Base-by-base conservation (phyloP, 2,888 invertebrate species). In the Watsonalla binaria region DNA sequence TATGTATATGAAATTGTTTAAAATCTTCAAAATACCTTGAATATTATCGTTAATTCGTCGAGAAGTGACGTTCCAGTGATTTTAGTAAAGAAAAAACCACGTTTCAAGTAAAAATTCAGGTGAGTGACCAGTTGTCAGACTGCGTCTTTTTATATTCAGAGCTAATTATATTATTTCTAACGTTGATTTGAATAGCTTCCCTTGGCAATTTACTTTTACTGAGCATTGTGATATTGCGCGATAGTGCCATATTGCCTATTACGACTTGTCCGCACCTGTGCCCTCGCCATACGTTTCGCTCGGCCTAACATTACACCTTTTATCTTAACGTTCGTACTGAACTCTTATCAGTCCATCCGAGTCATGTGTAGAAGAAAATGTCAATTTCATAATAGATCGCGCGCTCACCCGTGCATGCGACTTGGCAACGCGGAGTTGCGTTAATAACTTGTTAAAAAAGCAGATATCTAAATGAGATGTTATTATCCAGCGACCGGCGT, bases 1-100 rank as follows among this genome's bases (percentile, higher is more conserved):
- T 89, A 87, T 90, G 86, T 84, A 86, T 72, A 82, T 88, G 65
- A 90, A 86, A 86, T 82, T 83, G 71, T 87, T 82, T 68, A 87
- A 86, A 86, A 87, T 84, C 74, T 83, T 89, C 65, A 90, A 90
- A 88, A 90, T 90, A 86, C 88, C 89, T 77, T 89, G 85, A 80
- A 82, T 79, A 74, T 75, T 70, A 73, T 75, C 77, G 74, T 78
- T 68, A 69, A 70, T 68, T 72, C 76, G 79, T 75, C 77, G 68
- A 76, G 65, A 75, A 87, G 90, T 90, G 88, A 78, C 80, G 77
- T 84, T 81, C 78, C 73, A 70, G 87, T 88, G 88, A 86, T 70
- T 76, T 76, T 78, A 71, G 80, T 81, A 81, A 82, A 86, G 82
- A 84, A 85, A 82, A 66, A 78, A 66, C 61, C 60, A 64, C 60